Evolutionary conservation across 2,888 invertebrate species (phyloP), one percentile per base, ranked within the genome.

Genomic region (Steromphala cineraria): DNA sequence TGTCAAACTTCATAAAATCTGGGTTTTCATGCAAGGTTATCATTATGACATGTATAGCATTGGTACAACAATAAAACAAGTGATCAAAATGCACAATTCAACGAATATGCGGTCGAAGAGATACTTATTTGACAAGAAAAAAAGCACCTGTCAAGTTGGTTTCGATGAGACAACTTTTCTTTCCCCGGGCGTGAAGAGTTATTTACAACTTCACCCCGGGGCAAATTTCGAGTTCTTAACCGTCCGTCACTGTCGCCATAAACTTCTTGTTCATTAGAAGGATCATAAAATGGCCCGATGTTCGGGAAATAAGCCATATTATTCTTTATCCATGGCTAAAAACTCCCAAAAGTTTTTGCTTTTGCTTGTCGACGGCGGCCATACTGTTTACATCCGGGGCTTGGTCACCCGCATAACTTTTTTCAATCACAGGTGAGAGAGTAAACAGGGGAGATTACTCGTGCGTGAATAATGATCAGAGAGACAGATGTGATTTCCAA

Each of bases 251-350:
- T 74, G 53, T 86, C 87, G 28, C 83, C 85, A 67, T 85, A 88
- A 28, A 88, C 82, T 83, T 87, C 86, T 62, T 87, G 87, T 21
- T 87, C 87, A 80, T 85, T 85, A n/a, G 82, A 77, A 52, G 88
- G 88, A 74, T 88, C 88, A 82, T 87, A 88, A 82, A 88, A 88
- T 19, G 88, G 88, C 17, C 84, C 85, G 53, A 86, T 82, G 55
- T 82, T 83, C 13, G 87, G 86, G 71, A 87, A 89, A 84, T 84
- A 87, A 81, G 88, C 86, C 88, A 88, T 87, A 74, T 81, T 76
- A 67, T 53, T 53, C 75, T 71, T 24, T 75, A 79, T 55, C 17
- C 31, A 55, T 40, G 53, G 53, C 53, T 74, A 10, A 71, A 80
- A 78, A 79, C 31, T 36, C 52, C 21, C 67, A 52, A 24, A 7